Evolutionary conservation across 2,797 vertebrate species (phyloP).

Genomic region (Mustela erminea): DNA sequence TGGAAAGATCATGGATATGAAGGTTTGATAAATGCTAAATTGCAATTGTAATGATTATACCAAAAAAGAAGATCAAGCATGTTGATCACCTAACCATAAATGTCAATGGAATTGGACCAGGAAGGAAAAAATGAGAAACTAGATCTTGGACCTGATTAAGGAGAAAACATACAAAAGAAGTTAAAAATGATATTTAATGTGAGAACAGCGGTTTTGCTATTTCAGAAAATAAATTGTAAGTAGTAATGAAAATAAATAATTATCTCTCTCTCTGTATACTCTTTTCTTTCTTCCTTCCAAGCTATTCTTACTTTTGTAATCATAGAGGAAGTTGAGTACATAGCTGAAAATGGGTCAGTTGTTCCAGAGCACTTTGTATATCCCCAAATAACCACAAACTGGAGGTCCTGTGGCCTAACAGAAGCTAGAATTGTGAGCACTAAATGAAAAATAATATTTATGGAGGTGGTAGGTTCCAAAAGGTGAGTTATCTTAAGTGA

Average conservation of each 20-base stretch:
- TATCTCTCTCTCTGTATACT: too few relatives aligned
- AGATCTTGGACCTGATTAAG: neutral
- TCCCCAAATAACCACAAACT: neutral
- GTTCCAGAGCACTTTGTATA: neutral
- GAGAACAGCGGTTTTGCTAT: too few relatives aligned
- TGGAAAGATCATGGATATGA: neutral
- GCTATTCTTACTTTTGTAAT: neutral
- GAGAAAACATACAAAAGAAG: neutral
- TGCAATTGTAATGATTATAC: neutral
- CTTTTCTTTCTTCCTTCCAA: neutral
- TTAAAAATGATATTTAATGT: neutral
- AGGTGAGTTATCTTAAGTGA: neutral
- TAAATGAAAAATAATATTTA: neutral
- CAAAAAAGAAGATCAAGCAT: neutral
- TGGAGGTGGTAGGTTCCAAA: fast-evolving
- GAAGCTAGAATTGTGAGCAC: neutral
- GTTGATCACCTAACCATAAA: neutral
- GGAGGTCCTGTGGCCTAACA: neutral
- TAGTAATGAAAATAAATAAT: neutral
- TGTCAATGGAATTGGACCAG: neutral
- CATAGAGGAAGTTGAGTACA: neutral
- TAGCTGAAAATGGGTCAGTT: neutral
- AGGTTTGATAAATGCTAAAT: neutral
- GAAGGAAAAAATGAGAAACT: neutral
- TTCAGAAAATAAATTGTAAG: constrained; percentile 25